Percentiles rank a stretch among this genome's conserved stretches.
phyloP scores from a whole-genome alignment of 2,888 invertebrate species.

The Cephus rjabovi region DNA sequence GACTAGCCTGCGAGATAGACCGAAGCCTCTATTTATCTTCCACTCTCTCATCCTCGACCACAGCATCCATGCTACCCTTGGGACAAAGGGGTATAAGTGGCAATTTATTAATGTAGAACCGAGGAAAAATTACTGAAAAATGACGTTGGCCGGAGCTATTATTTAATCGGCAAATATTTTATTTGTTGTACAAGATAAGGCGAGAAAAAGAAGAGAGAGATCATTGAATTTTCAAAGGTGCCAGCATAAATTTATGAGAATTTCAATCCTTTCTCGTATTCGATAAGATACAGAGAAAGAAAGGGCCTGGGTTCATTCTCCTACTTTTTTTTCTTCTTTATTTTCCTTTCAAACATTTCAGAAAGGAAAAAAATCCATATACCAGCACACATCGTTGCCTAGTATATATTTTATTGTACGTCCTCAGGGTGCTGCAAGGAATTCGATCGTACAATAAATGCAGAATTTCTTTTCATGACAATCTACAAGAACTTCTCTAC shows the following conservation, averaged over 20 bases:
- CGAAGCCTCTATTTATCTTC: not conserved
- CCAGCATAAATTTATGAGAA: not conserved
- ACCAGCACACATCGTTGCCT: not conserved
- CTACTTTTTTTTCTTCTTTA: not conserved
- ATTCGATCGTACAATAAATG: not conserved
- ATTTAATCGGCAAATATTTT: not conserved
- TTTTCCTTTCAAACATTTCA: not conserved
- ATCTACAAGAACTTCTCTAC: too few relatives aligned
- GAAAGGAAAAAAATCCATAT: not conserved
- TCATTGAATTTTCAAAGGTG: not conserved
- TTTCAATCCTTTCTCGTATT: not conserved
- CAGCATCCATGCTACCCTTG: not conserved
- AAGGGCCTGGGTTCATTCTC: not conserved
- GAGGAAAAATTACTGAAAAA: not conserved
- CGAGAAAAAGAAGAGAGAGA: not conserved
- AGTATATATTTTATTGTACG: not conserved
- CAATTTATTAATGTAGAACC: not conserved
- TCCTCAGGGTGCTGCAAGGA: not conserved
- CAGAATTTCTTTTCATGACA: not conserved
- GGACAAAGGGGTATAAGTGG: not conserved
- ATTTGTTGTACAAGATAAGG: not conserved
- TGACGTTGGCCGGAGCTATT: not conserved
- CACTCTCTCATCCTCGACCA: not conserved
- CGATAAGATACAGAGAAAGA: not conserved
- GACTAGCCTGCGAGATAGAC: not conserved